Base-by-base conservation (phyloP, 2,888 invertebrate genomes). In the Nymphalis c-album region DNA sequence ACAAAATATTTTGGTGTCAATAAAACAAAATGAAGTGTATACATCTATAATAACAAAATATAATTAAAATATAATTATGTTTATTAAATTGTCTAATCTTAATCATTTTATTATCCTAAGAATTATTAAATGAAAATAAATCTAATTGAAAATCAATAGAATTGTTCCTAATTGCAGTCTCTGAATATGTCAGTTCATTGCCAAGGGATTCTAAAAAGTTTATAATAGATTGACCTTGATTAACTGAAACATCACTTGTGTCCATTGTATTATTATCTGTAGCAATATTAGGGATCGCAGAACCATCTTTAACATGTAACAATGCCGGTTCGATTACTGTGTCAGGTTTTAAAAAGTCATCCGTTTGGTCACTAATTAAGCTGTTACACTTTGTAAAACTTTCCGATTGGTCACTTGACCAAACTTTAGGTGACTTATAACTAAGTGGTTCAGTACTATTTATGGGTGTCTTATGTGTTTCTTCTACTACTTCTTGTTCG, bases 131-230 rank as follows among this genome's bases (percentile, higher is more conserved):
- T 69, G 89, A 84, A 79, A 90, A 91, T 78, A 91, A 81, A 77
- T 91, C 91, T 74, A 91, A 73, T 71, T 90, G 88, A 75, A 90
- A 90, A 76, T 91, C 91, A 73, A 87, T 85, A 76, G 81, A 72
- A 78, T 82, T 87, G 80, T 83, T 87, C 80, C 87, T 88, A 79
- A 86, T 86, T 74, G 88, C 88, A 82, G 88, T 85, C 78, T 87
- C 90, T 60, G 90, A 85, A 74, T 87, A 90, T 59, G 83, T 80
- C 57, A 90, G 76, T 73, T 89, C 90, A 77, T 84, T 90, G 64
- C 86, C 85, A 74, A 91, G 78, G 8, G 86, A 81, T 58, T 91
- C 91, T 77, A 91, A 82, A 76, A 91, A 91, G 77, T 87, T 88
- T 76, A 91, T 83, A 76, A 90, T 87, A 76, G 90, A 88, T 72